A percentile compares a stretch with the other conserved stretches of the same genome.
phyloP scores from a whole-genome alignment of 2,888 invertebrate genomes.

The Eupithecia exiguata region DNA sequence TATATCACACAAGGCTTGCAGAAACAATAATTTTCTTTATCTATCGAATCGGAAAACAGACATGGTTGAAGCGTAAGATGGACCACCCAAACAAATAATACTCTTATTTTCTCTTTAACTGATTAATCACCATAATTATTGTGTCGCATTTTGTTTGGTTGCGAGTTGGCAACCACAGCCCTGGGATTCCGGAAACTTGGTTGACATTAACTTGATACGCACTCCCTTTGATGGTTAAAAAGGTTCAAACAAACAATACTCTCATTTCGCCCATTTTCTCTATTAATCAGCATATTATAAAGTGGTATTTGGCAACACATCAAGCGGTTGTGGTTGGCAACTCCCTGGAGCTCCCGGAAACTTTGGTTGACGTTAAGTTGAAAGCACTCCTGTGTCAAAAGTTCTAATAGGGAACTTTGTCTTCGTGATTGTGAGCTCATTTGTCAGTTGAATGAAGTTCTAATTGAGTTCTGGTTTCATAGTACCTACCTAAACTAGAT shows the following conservation, averaged over 20 bases:
- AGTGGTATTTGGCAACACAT: constrained; percentile 19
- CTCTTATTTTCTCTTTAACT: neutral
- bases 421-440: constrained; percentile 16
- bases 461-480: constrained; percentile 1
- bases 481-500: neutral
- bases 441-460: constrained; percentile 15
- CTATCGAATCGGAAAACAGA: no score
- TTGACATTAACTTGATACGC: no score
- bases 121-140: constrained; percentile 1
- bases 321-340: neutral
- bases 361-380: constrained; percentile 18
- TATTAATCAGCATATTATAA: neutral
- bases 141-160: neutral
- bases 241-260: neutral
- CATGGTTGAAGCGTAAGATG: neutral
- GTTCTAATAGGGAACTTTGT: constrained; percentile 19
- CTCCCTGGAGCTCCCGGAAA: constrained; percentile 14
- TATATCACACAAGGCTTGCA: no score
- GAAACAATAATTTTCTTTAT: no score
- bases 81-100: neutral
- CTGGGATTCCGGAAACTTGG: constrained; percentile 7
- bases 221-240: no score
- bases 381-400: constrained; percentile 19
- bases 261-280: neutral
- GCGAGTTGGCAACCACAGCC: neutral